phyloP scores from a whole-genome alignment of 2,113 vertebrate genomes.

The Dascyllus trimaculatus region DNA sequence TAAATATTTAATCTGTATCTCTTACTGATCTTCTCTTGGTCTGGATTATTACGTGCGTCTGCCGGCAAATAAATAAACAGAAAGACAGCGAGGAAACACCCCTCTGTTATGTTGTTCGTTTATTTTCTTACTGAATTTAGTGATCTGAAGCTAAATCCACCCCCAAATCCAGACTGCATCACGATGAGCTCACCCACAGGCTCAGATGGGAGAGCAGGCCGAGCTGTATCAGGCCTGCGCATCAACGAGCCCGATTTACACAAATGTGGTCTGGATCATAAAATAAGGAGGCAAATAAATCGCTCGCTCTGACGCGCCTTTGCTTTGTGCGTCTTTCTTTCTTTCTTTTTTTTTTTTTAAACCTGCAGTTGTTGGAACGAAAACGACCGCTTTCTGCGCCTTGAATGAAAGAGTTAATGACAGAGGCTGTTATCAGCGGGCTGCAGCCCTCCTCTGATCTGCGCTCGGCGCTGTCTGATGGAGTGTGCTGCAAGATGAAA shows the following conservation, averaged over 20 bases:
- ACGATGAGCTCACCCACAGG: not conserved
- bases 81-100: fast-evolving
- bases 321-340: not conserved
- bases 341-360: not conserved
- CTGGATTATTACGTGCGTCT: no score
- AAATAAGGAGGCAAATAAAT: conserved; percentile 7
- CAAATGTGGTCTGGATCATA: not conserved
- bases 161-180: not conserved
- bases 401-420: conserved; percentile 80
- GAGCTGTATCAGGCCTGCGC: conserved; percentile 33
- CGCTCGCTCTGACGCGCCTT: not conserved
- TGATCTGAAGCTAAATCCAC: not conserved
- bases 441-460: conserved; percentile 80
- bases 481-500: conserved; percentile 70
- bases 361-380: conserved; percentile 40
- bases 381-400: conserved; percentile 41
- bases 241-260: conserved; percentile 21
- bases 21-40: no score
- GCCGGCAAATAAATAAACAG: not conserved
- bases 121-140: fast-evolving
- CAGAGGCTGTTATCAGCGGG: conserved; percentile 80
- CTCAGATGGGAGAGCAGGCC: conserved; percentile 11
- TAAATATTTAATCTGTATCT: no score
- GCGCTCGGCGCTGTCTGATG: conserved; percentile 67
- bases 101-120: not conserved